These are phyloP conservation scores for Chloebia gouldiae DNA, from an alignment of 2,113 vertebrate species.

Conservation along the genomic window DNA sequence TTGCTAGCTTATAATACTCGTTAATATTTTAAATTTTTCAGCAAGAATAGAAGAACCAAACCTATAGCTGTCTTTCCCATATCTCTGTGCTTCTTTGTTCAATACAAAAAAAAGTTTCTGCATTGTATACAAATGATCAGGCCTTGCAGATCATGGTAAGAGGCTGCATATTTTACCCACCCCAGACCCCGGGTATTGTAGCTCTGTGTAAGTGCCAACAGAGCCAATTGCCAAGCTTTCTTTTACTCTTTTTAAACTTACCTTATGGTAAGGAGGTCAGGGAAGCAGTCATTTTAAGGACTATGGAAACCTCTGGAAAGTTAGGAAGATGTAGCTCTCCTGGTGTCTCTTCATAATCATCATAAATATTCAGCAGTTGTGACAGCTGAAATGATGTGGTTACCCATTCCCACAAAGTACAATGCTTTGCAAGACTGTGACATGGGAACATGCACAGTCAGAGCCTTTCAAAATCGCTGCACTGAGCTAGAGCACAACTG, in stretches of 20 bases:
- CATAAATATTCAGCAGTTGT: neutral
- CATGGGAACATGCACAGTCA: neutral
- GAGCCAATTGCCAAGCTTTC: neutral
- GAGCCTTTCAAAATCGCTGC: neutral
- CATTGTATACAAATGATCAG: neutral
- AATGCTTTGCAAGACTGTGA: neutral
- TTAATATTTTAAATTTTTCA: neutral
- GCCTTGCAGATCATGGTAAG: neutral
- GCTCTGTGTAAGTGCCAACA: neutral
- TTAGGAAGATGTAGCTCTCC: neutral
- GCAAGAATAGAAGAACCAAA: neutral
- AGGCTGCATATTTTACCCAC: neutral
- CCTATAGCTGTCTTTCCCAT: neutral
- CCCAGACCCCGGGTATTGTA: neutral
- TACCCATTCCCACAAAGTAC: neutral
- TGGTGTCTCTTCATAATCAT: neutral
- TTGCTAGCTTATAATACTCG: neutral
- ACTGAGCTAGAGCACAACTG: neutral
- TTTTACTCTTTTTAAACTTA: neutral
- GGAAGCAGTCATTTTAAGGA: neutral
- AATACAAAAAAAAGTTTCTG: neutral
- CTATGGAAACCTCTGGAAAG: neutral
- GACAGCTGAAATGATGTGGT: constrained; percentile 4
- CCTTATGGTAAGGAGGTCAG: neutral
- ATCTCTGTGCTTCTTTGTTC: neutral